A percentile compares a stretch with the other conserved stretches of the same genome.
phyloP scores from a whole-genome alignment of 2,888 invertebrate genomes.

The Ectemnius cavifrons region DNA sequence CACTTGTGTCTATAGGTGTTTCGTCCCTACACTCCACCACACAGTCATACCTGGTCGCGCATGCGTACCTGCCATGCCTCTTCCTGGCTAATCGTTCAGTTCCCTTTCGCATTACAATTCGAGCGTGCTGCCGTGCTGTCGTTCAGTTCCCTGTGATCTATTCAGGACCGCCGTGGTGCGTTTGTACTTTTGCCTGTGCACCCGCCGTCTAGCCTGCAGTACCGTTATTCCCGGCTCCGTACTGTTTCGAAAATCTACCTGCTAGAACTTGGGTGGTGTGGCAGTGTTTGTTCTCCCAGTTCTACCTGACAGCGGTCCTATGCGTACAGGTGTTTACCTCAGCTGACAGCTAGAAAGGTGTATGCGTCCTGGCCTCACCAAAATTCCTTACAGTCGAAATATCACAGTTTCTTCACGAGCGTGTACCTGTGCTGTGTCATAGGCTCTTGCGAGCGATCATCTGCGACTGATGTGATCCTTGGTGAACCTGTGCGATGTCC shows the following conservation, averaged over 20 bases:
- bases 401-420: conserved; percentile 14
- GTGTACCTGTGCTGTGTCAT: conserved; percentile 13
- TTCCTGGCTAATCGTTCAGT: conserved; percentile 52
- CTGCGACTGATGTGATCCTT: too few relatives aligned
- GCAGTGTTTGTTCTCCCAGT: background rate
- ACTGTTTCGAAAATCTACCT: background rate
- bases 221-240: conserved; percentile 22
- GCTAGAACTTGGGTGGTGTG: background rate
- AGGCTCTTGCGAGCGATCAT: conserved; percentile 7
- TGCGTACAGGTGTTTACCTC: conserved; percentile 47
- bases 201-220: conserved; percentile 6
- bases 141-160: conserved; percentile 54
- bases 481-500: too few relatives aligned
- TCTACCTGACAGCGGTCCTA: conserved; percentile 24
- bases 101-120: conserved; percentile 58
- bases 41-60: conserved; percentile 48
- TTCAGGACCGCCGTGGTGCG: conserved; percentile 29
- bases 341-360: conserved; percentile 48
- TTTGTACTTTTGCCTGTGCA: background rate
- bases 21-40: conserved; percentile 36
- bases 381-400: background rate
- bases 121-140: conserved; percentile 34
- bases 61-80: conserved; percentile 54
- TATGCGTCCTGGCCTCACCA: conserved; percentile 26
- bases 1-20: conserved; percentile 37